Base-by-base conservation (phyloP, 2,797 vertebrate genomes). In the Syncerus caffer region DNA sequence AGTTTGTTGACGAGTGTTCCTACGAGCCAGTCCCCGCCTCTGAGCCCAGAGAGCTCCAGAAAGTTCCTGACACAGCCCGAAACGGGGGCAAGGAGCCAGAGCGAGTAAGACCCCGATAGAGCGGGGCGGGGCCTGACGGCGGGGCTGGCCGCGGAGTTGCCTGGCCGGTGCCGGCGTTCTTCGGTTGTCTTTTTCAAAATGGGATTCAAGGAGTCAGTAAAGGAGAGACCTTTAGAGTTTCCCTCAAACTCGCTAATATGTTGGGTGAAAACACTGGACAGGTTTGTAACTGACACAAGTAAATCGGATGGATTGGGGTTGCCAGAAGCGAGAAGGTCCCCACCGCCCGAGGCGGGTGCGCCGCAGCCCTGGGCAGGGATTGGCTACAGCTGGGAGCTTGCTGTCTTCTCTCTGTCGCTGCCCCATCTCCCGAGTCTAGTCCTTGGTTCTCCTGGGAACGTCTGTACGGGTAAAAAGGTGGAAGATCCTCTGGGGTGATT, bases 61-160 rank as follows among this genome's bases (percentile, higher is more conserved):
- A 92, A 53, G 11, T 62, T 94, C 51, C 3, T 0, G 31, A 64
- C 38, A 2, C 1, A 11, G 60, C 47, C 16, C 1, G 14, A 51
- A 23, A 2, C 0, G 1, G 2, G 3, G 1, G 0, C 1, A 9
- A 42, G 23, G 7, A 13, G 79, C 25, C n/a, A 2, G 21, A 2
- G 58, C 5, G 1, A 3, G 19, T n/a, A 2, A 0, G 31, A 15
- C 53, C 4, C n/a, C 1, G 14, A 10, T 11, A 14, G 57, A 4
- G 17, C 19, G 5, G 31, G 15, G 47, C 21, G 29, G 92, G 29
- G n/a, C 38, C 38, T 60, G 50, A 23, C 9, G 62, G 60, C 16
- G 6, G 23, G 50, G 64, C 64, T 71, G 93, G 25, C 47, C 50
- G n/a, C 19, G 3, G 27, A 58, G 27, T 3, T 83, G 74, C 62